Evolutionary conservation across 64 coral and sea anemone species (phyloP).

Genomic region (Dendrophyllia cribrosa): DNA sequence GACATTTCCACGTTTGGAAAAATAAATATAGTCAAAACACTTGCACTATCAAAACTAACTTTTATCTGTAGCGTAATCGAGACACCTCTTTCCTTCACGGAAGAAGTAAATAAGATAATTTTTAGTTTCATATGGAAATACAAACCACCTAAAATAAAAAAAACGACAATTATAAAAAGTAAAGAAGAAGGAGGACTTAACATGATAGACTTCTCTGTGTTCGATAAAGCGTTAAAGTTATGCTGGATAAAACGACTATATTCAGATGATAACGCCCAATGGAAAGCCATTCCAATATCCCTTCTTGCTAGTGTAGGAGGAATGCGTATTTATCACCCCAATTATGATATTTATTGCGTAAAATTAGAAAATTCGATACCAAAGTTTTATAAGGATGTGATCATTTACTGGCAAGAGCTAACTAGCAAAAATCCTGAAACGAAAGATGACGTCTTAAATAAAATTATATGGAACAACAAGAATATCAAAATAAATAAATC

Average conservation of each 20-base stretch:
- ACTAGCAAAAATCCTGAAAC: not conserved
- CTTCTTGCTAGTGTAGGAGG: constrained; percentile 7
- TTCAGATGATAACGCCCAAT: not conserved
- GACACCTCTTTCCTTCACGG: not conserved
- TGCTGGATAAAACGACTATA: constrained; percentile 9
- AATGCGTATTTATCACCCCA: constrained; percentile 13
- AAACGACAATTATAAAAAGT: constrained; percentile 10
- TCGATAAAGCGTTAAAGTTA: constrained; percentile 30
- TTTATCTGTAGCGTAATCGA: constrained; percentile 37
- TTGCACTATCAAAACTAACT: constrained; percentile 1
- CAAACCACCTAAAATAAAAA: constrained; percentile 53
- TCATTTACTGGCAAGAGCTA: constrained; percentile 5
- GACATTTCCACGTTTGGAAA: constrained; percentile 13
- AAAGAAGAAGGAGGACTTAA: constrained; percentile 37
- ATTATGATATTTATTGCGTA: constrained; percentile 8
- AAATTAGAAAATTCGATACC: not conserved
- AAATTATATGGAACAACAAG: not conserved
- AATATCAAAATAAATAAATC: not conserved
- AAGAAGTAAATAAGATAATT: constrained; percentile 25
- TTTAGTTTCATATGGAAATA: constrained; percentile 32
- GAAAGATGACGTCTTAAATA: not conserved
- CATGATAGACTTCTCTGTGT: constrained; percentile 34
- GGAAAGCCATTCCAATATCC: constrained; percentile 6
- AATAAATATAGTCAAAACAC: constrained; percentile 21
- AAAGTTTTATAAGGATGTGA: constrained; percentile 10